These are phyloP conservation scores for Neogale vison DNA, from an alignment of 2,113 vertebrate species.

Conservation along the genomic window DNA sequence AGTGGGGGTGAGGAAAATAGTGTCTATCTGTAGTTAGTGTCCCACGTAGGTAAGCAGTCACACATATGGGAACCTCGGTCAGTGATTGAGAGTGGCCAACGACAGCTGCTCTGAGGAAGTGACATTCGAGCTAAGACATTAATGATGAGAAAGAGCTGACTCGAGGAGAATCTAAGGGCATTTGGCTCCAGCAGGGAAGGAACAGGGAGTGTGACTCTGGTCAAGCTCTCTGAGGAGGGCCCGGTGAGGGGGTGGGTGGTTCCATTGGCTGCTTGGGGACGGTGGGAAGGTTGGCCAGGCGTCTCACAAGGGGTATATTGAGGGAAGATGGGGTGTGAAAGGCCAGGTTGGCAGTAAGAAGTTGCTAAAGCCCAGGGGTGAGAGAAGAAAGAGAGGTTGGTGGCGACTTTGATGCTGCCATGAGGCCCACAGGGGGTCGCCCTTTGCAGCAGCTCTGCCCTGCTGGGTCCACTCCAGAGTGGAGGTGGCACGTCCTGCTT, in stretches of 20 bases:
- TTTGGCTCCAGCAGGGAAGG: not conserved
- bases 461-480: not conserved
- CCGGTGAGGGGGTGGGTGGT: not conserved
- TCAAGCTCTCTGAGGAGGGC: not conserved
- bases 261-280: not conserved
- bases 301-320: not conserved
- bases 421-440: not conserved
- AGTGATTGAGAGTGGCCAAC: not conserved
- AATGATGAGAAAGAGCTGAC: not conserved
- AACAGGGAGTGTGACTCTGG: not conserved
- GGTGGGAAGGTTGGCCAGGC: not conserved
- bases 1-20: not conserved
- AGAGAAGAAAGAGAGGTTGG: not conserved
- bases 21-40: not conserved
- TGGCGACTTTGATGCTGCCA: not conserved
- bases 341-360: not conserved
- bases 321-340: not conserved
- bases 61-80: not conserved
- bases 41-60: not conserved
- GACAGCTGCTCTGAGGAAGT: not conserved
- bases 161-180: not conserved
- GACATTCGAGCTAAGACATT: not conserved
- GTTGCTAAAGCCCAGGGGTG: not conserved
- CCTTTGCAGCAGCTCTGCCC: not conserved
- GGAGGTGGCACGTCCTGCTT: not conserved